phyloP scores from a whole-genome alignment of 2,797 vertebrate species.

The Enteromius trimaculatus region DNA sequence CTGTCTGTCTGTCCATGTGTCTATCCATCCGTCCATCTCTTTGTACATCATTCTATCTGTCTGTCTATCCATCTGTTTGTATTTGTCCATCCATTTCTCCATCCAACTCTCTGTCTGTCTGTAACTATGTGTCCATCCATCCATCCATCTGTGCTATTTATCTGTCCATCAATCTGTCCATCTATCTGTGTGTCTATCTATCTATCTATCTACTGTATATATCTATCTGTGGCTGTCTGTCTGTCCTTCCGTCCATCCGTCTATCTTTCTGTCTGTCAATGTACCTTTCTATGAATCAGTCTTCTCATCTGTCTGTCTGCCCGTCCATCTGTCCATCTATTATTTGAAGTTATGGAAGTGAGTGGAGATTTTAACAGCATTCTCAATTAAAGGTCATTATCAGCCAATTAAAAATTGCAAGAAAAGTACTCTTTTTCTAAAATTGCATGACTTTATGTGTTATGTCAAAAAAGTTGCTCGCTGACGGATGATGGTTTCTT shows the following conservation, averaged over 20 bases:
- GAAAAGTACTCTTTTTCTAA: neutral
- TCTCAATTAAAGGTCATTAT: neutral
- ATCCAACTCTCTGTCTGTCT: accelerated
- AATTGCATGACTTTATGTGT: neutral
- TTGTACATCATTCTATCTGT: neutral
- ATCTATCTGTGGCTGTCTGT: neutral
- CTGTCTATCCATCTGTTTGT: neutral
- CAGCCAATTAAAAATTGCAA: neutral
- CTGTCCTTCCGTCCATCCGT: accelerated
- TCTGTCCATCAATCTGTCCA: neutral
- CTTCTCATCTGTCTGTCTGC: accelerated
- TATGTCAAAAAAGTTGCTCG: neutral
- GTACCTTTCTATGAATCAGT: too few species aligned
- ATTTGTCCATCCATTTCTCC: neutral
- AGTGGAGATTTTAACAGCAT: neutral
- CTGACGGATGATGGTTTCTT: neutral
- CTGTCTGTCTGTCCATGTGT: accelerated
- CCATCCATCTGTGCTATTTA: accelerated
- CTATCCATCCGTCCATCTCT: neutral
- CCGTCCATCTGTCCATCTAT: neutral
- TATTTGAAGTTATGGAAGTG: neutral
- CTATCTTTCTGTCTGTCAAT: neutral
- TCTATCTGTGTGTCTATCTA: neutral
- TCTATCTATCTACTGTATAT: too few species aligned
- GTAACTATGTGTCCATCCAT: neutral